Base-by-base conservation (phyloP, 2,113 vertebrate genomes). In the Takifugu flavidus region DNA sequence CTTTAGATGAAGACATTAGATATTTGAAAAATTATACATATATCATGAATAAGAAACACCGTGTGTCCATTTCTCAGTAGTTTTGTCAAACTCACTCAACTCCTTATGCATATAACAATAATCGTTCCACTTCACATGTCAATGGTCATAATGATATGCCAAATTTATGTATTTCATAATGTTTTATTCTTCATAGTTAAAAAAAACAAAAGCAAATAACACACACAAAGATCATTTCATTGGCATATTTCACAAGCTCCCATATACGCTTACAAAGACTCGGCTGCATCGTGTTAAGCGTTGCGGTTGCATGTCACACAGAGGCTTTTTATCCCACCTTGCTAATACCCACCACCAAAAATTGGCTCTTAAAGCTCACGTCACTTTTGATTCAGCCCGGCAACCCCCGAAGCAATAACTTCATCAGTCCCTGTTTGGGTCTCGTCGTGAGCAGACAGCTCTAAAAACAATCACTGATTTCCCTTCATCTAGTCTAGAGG, bases 301-400 rank as follows among this genome's bases (percentile, higher is more conserved):
- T 63, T 50, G 53, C 67, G 71, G 85, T 80, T 84, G 77, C 77
- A 67, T 82, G 72, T 84, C 74, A 86, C 71, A 74, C 70, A 39
- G 55, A 63, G 34, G 52, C 71, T 64, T 64, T 55, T 64, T 53
- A 39, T 4, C 15, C 61, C 46, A 20, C 52, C 49, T 49, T 28
- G 3, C 46, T 69, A 29, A 31, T 39, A 55, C 64, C 62, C 20
- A 50, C 63, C 1, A 5, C 53, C 51, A 34, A 78, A 39, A 86
- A 87, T 87, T 84, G 85, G 57, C 68, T 82, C 70, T 80, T 59
- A 82, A 82, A 27, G 77, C 71, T 3, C 54, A 56, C 56, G 86
- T 79, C 87, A 82, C 62, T 87, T 89, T 83, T 81, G 78, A 89
- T 88, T 87, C 82, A 77, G 84, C 83, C 78, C 34, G 59, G 74